Evolutionary conservation across 2,113 vertebrate genomes (phyloP).

Genomic region (Atrichornis clamosus): DNA sequence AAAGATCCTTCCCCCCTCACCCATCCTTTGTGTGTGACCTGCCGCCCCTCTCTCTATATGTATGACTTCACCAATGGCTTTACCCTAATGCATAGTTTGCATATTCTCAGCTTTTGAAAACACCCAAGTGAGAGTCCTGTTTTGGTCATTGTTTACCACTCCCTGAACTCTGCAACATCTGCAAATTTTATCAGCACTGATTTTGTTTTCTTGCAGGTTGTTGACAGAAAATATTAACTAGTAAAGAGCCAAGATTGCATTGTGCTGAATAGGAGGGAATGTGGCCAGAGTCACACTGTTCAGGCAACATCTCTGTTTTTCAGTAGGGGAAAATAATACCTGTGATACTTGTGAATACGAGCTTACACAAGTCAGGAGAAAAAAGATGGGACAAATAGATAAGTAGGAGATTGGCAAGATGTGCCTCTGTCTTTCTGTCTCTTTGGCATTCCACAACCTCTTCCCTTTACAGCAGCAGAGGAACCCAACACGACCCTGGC

Average conservation of each 20-base stretch:
- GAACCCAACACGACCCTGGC: background rate
- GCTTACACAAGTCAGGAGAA: conserved; percentile 25
- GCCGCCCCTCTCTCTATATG: background rate
- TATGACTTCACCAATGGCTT: conserved; percentile 64
- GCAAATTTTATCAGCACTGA: conserved; percentile 58
- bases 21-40: background rate
- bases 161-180: conserved; percentile 64
- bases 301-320: conserved; percentile 50
- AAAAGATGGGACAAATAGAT: conserved; percentile 51
- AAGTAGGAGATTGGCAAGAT: conserved; percentile 27
- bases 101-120: conserved; percentile 50
- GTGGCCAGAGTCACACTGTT: conserved; percentile 26
- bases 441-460: background rate
- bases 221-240: conserved; percentile 64
- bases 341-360: conserved; percentile 12
- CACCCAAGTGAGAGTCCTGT: conserved; percentile 56
- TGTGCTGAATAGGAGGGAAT: conserved; percentile 46
- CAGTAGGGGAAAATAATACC: conserved; percentile 35
- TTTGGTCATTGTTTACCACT: conserved; percentile 65
- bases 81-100: conserved; percentile 1
- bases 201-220: conserved; percentile 62
- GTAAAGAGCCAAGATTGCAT: conserved; percentile 37
- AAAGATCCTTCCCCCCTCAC: background rate
- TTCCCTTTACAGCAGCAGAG: background rate
- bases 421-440: background rate